Evolutionary conservation across 1,140 invertebrate genomes (phyloP).

Genomic region (Eumaeus atala): DNA sequence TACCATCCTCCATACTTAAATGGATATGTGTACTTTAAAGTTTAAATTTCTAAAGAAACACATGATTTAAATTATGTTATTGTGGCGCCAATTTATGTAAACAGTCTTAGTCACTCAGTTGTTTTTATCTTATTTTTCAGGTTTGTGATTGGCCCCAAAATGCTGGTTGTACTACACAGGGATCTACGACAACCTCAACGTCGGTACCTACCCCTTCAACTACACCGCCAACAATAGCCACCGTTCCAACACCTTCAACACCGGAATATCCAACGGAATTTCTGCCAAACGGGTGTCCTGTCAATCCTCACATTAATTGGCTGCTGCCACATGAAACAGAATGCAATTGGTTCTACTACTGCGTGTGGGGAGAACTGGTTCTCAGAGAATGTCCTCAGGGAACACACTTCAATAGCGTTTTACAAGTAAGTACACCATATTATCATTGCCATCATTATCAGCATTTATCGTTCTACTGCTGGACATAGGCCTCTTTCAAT

Average conservation of each 20-base stretch:
- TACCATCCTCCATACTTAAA: no score
- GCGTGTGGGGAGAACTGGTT: slow-evolving; percentile 63
- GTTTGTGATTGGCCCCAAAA: slow-evolving; percentile 75
- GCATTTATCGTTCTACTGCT: no score
- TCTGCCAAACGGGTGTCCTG: slow-evolving; percentile 42
- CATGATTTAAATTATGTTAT: no score
- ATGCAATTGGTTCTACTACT: slow-evolving; percentile 77
- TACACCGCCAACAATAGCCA: no score
- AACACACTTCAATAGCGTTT: slow-evolving; percentile 72
- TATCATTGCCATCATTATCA: no score
- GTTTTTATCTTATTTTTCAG: no score
- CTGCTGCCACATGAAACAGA: slow-evolving; percentile 67
- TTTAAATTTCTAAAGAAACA: no score
- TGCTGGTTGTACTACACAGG: slow-evolving; percentile 51
- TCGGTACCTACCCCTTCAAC: no score
- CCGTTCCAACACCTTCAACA: neutral
- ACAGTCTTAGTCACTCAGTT: no score
- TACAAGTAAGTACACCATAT: slow-evolving; percentile 41
- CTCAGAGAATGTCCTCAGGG: slow-evolving; percentile 64
- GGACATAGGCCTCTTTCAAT: no score
- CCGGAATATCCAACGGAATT: slow-evolving; percentile 13
- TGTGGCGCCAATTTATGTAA: no score
- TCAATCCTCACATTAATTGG: slow-evolving; percentile 39
- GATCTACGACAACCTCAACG: neutral
- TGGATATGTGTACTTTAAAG: no score